phyloP scores from a whole-genome alignment of 2,797 vertebrate genomes.

The Gila robusta region DNA sequence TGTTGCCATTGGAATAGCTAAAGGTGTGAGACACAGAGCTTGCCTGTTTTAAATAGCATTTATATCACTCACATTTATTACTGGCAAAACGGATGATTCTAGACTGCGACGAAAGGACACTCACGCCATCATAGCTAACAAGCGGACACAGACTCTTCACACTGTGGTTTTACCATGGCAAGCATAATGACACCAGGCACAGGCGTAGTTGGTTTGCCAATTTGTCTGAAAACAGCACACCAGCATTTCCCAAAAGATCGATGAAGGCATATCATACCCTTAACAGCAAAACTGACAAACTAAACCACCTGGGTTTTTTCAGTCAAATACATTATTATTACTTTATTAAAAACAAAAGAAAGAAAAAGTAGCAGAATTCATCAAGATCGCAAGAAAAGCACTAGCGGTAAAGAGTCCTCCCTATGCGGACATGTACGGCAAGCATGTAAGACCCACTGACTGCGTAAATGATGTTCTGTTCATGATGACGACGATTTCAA shows the following conservation, averaged over 20 bases:
- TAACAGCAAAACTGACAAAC: constrained; percentile 74
- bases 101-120: neutral
- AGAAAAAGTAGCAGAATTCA: constrained; percentile 62
- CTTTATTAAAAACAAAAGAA: constrained; percentile 62
- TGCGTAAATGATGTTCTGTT: neutral
- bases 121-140: constrained; percentile 36
- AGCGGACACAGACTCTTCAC: constrained; percentile 42
- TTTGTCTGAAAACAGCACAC: constrained; percentile 41
- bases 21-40: constrained; percentile 15
- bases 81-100: neutral
- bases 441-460: neutral
- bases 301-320: constrained; percentile 74
- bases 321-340: constrained; percentile 77
- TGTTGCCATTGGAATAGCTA: neutral
- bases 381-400: constrained; percentile 68
- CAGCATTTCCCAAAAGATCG: constrained; percentile 56
- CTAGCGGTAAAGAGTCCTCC: constrained; percentile 61
- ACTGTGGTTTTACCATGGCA: constrained; percentile 46
- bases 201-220: constrained; percentile 40
- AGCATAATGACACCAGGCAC: constrained; percentile 54
- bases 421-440: constrained; percentile 26
- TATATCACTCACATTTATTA: constrained; percentile 35
- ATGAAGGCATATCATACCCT: constrained; percentile 64
- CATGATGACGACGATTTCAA: neutral
- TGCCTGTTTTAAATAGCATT: constrained; percentile 34